phyloP scores from a whole-genome alignment of 2,797 vertebrate genomes.

The Botia almorhae region DNA sequence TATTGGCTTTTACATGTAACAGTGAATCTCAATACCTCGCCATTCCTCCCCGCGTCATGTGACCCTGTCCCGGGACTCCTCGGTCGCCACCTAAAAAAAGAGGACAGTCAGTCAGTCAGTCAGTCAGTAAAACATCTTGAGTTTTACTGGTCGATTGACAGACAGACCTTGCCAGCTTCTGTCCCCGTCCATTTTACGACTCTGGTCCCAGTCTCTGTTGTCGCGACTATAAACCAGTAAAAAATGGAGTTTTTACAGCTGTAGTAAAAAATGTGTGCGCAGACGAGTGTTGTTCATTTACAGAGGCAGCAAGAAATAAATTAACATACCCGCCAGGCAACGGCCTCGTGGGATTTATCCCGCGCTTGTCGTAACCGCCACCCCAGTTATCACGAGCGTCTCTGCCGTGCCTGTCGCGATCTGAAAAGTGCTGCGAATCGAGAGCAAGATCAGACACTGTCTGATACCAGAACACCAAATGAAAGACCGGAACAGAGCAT shows the following conservation, averaged over 20 bases:
- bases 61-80: conserved; percentile 81
- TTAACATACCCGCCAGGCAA: conserved; percentile 8
- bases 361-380: conserved; percentile 84
- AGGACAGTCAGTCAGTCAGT: background rate
- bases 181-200: conserved; percentile 86
- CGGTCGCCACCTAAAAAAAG: conserved; percentile 81
- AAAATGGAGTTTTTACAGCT: too few relatives aligned
- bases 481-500: background rate
- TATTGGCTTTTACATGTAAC: too few relatives aligned
- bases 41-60: conserved; percentile 84
- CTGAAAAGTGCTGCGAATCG: conserved; percentile 84
- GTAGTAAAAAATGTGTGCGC: too few relatives aligned
- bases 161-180: conserved; percentile 77
- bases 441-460: background rate
- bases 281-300: background rate
- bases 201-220: conserved; percentile 88
- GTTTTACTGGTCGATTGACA: too few relatives aligned
- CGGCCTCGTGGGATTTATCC: conserved; percentile 73
- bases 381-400: conserved; percentile 83
- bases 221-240: conserved; percentile 72
- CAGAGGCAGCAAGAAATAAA: background rate
- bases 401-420: conserved; percentile 85
- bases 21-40: conserved; percentile 78
- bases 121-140: too few relatives aligned
- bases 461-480: background rate